Evolutionary conservation across 2,888 invertebrate genomes (phyloP), one percentile per base, ranked within the genome.

Genomic region (Gastracanthus pulcherrimus): DNA sequence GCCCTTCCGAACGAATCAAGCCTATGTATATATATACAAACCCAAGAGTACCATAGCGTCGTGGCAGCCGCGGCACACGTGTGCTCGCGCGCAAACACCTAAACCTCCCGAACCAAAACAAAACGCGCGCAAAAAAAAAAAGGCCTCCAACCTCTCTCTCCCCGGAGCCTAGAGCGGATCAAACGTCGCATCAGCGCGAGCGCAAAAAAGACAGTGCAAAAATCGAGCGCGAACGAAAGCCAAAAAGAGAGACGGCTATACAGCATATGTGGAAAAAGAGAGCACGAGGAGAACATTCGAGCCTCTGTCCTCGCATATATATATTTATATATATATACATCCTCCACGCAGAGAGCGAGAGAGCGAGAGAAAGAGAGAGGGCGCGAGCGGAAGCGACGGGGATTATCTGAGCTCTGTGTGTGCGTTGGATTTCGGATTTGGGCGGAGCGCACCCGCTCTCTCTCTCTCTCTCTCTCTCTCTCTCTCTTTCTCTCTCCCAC

Each of bases 361-460:
- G n/a, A n/a, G n/a, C n/a, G 16, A 77, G 45, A 62, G 69, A 31
- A 34, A n/a, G n/a, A n/a, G n/a, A n/a, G n/a, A n/a, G n/a, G n/a
- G n/a, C n/a, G n/a, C n/a, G n/a, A 48, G 81, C 76, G 80, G 72
- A 83, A 84, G 86, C 87, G 38, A 5, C 31, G 87, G 87, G 90
- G 88, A 89, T 90, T 90, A 90, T 87, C 88, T 86, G 87, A 86
- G 87, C 87, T 31, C n/a, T 31, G 34, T 87, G 90, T 90, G 89
- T 90, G 91, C 88, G 90, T 90, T 88, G 89, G 91, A 91, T 91
- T 90, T 90, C 85, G 89, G 89, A 89, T 90, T 90, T 89, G 88
- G 31, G 48, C 60, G 75, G 51, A 83, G 85, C 87, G 85, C 88
- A 88, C 88, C 89, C 88, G 87, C 87, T 86, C 85, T 86, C 88